Evolutionary conservation across 2,797 vertebrate genomes (phyloP), one percentile per base, ranked within the genome.

Genomic region (Decapterus maruadsi): DNA sequence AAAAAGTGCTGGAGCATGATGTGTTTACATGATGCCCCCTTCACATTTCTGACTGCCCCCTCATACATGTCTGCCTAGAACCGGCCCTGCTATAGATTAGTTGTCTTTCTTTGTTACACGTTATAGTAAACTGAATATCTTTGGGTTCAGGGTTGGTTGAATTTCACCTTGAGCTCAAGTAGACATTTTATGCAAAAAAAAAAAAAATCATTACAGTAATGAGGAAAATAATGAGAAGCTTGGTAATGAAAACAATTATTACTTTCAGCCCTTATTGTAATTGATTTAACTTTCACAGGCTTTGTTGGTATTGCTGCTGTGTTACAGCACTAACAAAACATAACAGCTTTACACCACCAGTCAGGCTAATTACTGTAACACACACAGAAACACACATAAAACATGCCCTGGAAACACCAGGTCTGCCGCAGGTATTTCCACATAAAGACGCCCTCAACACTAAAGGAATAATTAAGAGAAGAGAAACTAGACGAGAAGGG

Each of bases 401-500:
- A 85, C 59, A 62, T 83, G 83, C 64, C 77, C 78, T 87, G 78
- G 65, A 89, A 89, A 90, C 80, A 86, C 36, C 64, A 78, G 70
- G 56, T 80, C 89, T 77, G 70, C 90, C 90, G 86, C 89, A 92
- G 87, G 87, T 89, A 93, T 92, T 87, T 90, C 45, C 85, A 88
- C 75, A 87, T 75, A 76, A 87, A 89, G 77, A 80, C 73, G 75
- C 87, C 65, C 59, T 85, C 48, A 67, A 40, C 53, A 6, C 55
- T 73, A 31, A 65, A 51, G 60, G 42, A 68, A 61, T 16, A 63
- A 17, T 22, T 42, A 51, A 22, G 16, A 54, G 10, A 60, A 26
- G 38, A 14, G 12, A 60, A 8, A 45, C 38, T 46, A 13, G 6
- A 29, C 0, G 8, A 51, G 16, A 42, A 5, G 34, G 26, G 26